Evolutionary conservation across 2,888 invertebrate species (phyloP).

Genomic region (Drosophila acutilabella): DNA sequence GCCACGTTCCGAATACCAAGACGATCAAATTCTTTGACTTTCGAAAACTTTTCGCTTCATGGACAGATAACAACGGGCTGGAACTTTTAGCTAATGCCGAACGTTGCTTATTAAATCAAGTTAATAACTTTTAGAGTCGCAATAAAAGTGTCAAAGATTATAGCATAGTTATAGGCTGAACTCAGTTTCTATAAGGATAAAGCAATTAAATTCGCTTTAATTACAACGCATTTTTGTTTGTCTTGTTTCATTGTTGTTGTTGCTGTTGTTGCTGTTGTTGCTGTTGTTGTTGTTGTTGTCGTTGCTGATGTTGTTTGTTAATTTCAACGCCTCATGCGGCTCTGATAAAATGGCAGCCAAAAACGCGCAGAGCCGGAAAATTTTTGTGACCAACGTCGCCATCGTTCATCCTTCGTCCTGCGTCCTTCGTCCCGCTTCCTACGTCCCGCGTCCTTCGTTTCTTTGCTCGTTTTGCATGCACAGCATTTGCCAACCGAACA

Average conservation of each 20-base stretch:
- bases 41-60: slow-evolving; percentile 37
- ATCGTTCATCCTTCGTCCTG: slow-evolving; percentile 35
- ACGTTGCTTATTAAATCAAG: slow-evolving; percentile 82
- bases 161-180: slow-evolving; percentile 74
- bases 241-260: background rate
- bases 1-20: slow-evolving; percentile 72
- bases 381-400: slow-evolving; percentile 71
- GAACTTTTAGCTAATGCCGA: slow-evolving; percentile 44
- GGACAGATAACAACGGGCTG: slow-evolving; percentile 47
- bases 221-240: slow-evolving; percentile 71
- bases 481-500: slow-evolving; percentile 64
- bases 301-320: slow-evolving; percentile 69
- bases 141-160: slow-evolving; percentile 84
- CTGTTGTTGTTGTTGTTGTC: slow-evolving; percentile 60
- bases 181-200: slow-evolving; percentile 47
- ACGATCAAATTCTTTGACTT: slow-evolving; percentile 71
- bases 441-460: slow-evolving; percentile 5
- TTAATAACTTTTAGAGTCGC: slow-evolving; percentile 83
- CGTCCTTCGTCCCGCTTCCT: slow-evolving; percentile 1
- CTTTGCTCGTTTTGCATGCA: slow-evolving; percentile 68
- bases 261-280: too few relatives aligned
- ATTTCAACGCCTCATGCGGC: slow-evolving; percentile 78
- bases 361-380: slow-evolving; percentile 77
- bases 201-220: slow-evolving; percentile 80
- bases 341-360: slow-evolving; percentile 73